A percentile compares a stretch with the other conserved stretches of the same genome.
Evolutionary conservation across 2,797 vertebrate species (phyloP).

Genomic region (Triplophysa yarkandensis): DNA sequence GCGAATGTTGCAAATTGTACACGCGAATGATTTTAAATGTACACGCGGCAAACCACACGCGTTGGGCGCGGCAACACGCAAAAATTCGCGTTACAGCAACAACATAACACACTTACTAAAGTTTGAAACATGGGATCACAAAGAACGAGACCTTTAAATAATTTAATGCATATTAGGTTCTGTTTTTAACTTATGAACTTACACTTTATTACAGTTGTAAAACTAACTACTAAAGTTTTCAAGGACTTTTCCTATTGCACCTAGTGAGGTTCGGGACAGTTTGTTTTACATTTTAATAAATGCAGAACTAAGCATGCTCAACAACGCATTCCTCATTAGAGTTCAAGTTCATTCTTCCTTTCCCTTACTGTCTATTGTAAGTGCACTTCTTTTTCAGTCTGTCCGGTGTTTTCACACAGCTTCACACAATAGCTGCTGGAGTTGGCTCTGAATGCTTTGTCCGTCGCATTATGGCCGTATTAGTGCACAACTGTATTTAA

Average conservation of each 20-base stretch:
- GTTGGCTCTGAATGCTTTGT: constrained; percentile 8
- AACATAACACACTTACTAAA: no score
- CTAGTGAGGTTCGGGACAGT: not conserved
- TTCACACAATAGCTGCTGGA: constrained; percentile 30
- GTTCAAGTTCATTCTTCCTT: constrained; percentile 24
- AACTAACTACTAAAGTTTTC: not conserved
- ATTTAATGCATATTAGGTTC: no score
- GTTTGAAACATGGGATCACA: no score
- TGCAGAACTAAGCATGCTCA: not conserved
- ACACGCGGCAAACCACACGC: no score
- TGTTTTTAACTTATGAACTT: not conserved
- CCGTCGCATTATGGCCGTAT: constrained; percentile 31
- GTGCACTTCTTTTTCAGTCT: constrained; percentile 19
- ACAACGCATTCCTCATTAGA: constrained; percentile 10
- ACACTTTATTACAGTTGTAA: not conserved
- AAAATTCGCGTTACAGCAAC: no score
- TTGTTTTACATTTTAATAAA: not conserved
- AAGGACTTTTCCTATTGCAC: not conserved
- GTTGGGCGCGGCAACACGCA: no score
- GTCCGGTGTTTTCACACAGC: constrained; percentile 29
- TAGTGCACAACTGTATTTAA: constrained; percentile 1
- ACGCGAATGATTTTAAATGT: no score
- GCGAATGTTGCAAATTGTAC: no score
- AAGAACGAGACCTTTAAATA: no score
- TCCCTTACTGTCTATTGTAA: constrained; percentile 29